phyloP scores from a whole-genome alignment of 2,113 vertebrate species.

The Oncorhynchus kisutch region DNA sequence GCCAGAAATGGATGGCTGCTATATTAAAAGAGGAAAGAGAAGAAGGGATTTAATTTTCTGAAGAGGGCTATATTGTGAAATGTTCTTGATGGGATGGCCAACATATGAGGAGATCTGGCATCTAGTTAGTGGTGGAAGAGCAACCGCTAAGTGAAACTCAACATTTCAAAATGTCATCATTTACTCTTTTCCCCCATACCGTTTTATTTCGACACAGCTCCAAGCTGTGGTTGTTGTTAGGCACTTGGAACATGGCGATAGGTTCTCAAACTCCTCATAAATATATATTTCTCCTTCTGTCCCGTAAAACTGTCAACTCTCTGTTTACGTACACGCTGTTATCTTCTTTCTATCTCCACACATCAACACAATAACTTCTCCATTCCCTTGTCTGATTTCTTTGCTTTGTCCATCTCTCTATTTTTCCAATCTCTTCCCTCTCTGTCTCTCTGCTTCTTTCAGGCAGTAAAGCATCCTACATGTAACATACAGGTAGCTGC shows the following conservation, averaged over 20 bases:
- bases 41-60: conserved; percentile 51
- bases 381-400: neutral
- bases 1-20: conserved; percentile 42
- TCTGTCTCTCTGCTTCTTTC: conserved; percentile 13
- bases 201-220: neutral
- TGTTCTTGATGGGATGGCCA: conserved; percentile 29
- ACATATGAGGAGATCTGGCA: conserved; percentile 56
- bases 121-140: neutral
- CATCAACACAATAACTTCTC: neutral
- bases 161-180: conserved; percentile 58
- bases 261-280: neutral
- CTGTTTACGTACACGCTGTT: neutral
- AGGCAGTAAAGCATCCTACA: conserved; percentile 26
- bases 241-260: neutral
- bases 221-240: neutral
- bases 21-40: conserved; percentile 39
- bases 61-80: conserved; percentile 23
- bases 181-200: conserved; percentile 22
- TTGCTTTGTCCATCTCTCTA: conserved; percentile 11
- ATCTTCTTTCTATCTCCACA: conserved; percentile 5
- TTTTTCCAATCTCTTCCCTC: conserved; percentile 7
- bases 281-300: neutral
- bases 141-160: conserved; percentile 32
- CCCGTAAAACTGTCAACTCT: conserved; percentile 21
- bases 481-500: neutral